A percentile compares a stretch with the other conserved stretches of the same genome.
Conservation (phyloP, 92 coral and sea anemone genomes). For the Ricordea florida region DNA sequence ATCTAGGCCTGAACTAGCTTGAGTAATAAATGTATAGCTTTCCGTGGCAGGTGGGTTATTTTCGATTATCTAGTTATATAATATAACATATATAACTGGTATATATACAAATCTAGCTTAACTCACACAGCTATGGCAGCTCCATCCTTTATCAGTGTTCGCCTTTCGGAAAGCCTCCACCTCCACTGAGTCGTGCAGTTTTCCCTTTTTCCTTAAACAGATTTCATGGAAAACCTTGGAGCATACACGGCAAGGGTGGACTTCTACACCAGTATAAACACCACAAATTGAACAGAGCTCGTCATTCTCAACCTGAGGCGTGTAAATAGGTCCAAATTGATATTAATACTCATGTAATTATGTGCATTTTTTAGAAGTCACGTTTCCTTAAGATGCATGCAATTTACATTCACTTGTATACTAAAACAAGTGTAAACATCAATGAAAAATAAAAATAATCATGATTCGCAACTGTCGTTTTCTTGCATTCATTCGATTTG, state of each 20-base stretch:
- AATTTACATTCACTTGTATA: no score
- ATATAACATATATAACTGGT: neutral
- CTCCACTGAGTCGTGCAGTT: conserved; percentile 69
- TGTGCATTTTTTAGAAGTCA: no score
- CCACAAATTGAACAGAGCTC: conserved; percentile 86
- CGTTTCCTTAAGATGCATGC: no score
- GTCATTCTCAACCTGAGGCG: conserved; percentile 77
- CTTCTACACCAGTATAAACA: conserved; percentile 72
- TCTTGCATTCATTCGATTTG: no score
- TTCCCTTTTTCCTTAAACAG: conserved; percentile 80
- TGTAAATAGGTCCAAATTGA: neutral
- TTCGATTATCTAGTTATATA: no score
- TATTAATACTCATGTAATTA: neutral
- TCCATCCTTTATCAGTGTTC: conserved; percentile 86
- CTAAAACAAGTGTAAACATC: neutral
- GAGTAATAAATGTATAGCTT: no score
- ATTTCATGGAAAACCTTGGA: conserved; percentile 85
- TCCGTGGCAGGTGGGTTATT: no score
- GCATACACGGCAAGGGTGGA: conserved; percentile 90
- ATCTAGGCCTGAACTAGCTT: no score
- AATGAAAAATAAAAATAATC: neutral
- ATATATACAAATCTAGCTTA: neutral
- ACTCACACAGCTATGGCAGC: conserved; percentile 93
- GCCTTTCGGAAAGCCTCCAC: conserved; percentile 82
- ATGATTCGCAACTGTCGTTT: conserved; percentile 4